Evolutionary conservation across 2,888 invertebrate species (phyloP), one percentile per base, ranked within the genome.

Genomic region (Rhyacophila evoluta): DNA sequence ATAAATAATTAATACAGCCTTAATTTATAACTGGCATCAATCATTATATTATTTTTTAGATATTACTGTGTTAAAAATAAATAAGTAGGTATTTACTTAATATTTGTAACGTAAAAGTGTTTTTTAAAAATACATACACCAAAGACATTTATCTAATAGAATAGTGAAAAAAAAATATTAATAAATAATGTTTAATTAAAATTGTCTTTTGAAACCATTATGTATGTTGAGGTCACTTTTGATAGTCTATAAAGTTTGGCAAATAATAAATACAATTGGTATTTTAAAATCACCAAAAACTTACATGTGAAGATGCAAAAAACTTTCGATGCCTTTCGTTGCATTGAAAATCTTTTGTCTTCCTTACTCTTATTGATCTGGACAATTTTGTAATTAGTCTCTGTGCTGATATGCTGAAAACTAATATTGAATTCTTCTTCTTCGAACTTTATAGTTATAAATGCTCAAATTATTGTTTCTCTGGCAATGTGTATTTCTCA

Each of bases 61-160:
- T 19, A 55, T 55, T 55, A 55, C 19, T 55, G 19, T 55, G 55
- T 55, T 55, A 55, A 19, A 55, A 55, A 19, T 25, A 55, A 55
- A 55, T 55, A 55, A 19, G 55, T 55, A 55, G 55, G 55, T 55
- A 55, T 19, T 55, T 19, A 55, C 55, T 55, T 55, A 55, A 55
- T 55, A 25, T 55, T 19, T 55, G 19, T 55, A 55, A 55, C 19
- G 55, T 55, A 55, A 55, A 55, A 55, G 55, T 55, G 55, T 55
- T 55, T 55, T 55, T 55, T 55, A 55, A 55, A 55, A 55, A 55
- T 55, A 55, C 55, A 55, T 55, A 55, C 55, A 55, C 55, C 55
- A 55, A 33, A 55, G 55, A 55, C 55, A 55, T 55, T 55, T 55
- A 55, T 10, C 15, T 25, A 55, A 55, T 55, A 55, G 55, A 55